Evolutionary conservation across 2,797 vertebrate genomes (phyloP).

Genomic region (Staurois parvus): DNA sequence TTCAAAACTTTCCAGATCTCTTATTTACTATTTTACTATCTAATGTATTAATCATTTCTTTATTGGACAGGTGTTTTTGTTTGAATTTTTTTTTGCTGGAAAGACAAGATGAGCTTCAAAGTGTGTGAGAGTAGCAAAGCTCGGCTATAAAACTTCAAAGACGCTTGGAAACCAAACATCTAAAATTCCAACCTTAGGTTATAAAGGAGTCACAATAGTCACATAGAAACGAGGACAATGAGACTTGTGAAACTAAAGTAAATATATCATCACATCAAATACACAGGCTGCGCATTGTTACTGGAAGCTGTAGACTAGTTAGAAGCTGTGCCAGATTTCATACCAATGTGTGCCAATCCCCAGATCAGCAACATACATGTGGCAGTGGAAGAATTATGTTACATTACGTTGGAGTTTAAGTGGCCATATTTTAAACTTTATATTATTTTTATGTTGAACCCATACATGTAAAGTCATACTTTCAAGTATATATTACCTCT

Average conservation of each 20-base stretch:
- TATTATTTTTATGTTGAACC: no score
- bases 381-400: not conserved
- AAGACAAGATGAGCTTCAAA: slow-evolving; percentile 45
- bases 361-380: not conserved
- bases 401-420: no score
- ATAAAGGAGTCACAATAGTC: slow-evolving; percentile 27
- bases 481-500: no score
- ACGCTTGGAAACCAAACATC: slow-evolving; percentile 26
- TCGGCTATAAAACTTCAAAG: slow-evolving; percentile 32
- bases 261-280: slow-evolving; percentile 31
- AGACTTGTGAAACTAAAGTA: slow-evolving; percentile 31
- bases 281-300: not conserved
- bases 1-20: no score
- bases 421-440: no score
- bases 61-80: not conserved
- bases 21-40: no score
- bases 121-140: not conserved
- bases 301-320: not conserved
- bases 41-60: no score
- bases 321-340: not conserved
- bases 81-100: not conserved
- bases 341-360: slow-evolving; percentile 23
- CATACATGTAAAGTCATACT: no score
- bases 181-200: slow-evolving; percentile 31
- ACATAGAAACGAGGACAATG: slow-evolving; percentile 25